phyloP scores from a whole-genome alignment of 2,113 vertebrate genomes.

The Orcinus orca region DNA sequence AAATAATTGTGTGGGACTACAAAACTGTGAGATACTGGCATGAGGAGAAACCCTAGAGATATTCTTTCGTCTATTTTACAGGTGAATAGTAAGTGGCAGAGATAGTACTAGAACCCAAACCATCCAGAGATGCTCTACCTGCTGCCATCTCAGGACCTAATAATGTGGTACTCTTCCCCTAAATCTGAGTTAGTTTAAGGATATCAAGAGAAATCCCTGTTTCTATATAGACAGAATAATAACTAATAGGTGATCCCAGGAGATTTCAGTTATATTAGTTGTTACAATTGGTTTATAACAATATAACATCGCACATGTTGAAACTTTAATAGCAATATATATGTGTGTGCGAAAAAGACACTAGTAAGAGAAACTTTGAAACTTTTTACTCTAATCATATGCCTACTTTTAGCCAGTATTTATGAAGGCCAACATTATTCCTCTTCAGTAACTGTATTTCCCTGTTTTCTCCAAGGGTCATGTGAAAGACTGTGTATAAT shows the following conservation, averaged over 20 bases:
- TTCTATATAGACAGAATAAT: background rate
- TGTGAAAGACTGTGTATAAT: constrained; percentile 48
- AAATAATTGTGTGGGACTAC: background rate
- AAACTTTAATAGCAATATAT: background rate
- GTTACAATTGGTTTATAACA: background rate
- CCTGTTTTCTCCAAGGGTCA: constrained; percentile 50
- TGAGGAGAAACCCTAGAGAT: background rate
- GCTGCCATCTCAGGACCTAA: background rate
- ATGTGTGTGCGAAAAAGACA: background rate
- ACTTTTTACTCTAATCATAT: background rate
- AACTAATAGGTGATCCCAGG: background rate
- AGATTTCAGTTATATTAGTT: background rate
- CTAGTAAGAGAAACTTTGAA: background rate
- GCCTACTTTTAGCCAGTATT: constrained; percentile 23
- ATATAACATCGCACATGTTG: background rate
- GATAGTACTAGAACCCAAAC: background rate
- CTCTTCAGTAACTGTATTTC: constrained; percentile 24
- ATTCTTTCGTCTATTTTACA: background rate
- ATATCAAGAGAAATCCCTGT: background rate
- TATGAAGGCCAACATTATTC: background rate
- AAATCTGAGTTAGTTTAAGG: background rate
- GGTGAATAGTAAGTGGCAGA: background rate
- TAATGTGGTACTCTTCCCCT: background rate
- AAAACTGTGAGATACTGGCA: background rate
- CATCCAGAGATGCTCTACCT: background rate